Percentiles rank a stretch among this genome's conserved stretches.
phyloP scores from a whole-genome alignment of 2,797 vertebrate genomes.

The Thaleichthys pacificus region DNA sequence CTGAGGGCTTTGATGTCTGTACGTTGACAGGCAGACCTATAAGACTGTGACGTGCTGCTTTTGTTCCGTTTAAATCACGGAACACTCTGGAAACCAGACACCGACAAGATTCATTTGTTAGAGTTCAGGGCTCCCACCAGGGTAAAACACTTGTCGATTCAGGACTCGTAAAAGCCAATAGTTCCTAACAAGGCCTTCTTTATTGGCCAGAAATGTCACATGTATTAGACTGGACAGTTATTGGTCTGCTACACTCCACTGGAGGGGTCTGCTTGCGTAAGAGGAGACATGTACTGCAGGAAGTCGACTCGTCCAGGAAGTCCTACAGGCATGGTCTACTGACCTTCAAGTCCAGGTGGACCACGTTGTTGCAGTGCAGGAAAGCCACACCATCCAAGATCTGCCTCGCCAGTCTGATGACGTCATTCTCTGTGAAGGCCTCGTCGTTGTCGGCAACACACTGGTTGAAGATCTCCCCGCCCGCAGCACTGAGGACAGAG shows the following conservation, averaged over 20 bases:
- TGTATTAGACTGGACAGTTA: conserved; percentile 32
- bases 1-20: background rate
- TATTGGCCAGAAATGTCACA: background rate
- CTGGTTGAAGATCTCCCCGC: conserved; percentile 84
- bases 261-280: conserved; percentile 48
- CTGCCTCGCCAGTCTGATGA: conserved; percentile 78
- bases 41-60: background rate
- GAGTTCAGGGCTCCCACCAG: background rate
- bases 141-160: conserved; percentile 24
- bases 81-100: conserved; percentile 30
- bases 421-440: conserved; percentile 83
- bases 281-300: conserved; percentile 15
- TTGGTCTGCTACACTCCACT: conserved; percentile 19
- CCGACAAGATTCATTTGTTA: conserved; percentile 11
- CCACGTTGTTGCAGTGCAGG: conserved; percentile 79
- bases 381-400: conserved; percentile 79
- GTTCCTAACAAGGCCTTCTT: conserved; percentile 18
- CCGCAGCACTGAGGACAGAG: conserved; percentile 73
- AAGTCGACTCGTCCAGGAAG: conserved; percentile 11
- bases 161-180: conserved; percentile 34
- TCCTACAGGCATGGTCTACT: conserved; percentile 15
- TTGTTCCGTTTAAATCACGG: conserved; percentile 9
- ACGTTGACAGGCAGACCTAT: background rate
- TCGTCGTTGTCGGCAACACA: conserved; percentile 82
- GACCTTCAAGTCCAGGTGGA: conserved; percentile 85